Evolutionary conservation across 2,113 vertebrate species (phyloP).

Genomic region (Hystrix brachyura): DNA sequence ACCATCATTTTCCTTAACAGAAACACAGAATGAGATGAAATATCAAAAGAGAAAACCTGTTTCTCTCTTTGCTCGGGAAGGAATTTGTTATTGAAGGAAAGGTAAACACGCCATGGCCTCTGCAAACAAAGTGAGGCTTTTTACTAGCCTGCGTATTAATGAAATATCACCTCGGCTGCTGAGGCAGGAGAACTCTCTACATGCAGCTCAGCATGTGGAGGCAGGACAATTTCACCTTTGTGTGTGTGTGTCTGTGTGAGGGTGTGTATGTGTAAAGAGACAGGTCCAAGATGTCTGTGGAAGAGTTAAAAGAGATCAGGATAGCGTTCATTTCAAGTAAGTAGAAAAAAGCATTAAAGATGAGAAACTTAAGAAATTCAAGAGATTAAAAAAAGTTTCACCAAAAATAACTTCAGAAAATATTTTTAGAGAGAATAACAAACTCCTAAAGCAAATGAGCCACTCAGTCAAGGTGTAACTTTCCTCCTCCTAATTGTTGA

Average conservation of each 20-base stretch:
- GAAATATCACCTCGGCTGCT: background rate
- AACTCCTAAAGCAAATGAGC: background rate
- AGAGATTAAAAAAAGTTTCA: constrained; percentile 1
- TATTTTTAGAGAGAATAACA: constrained; percentile 14
- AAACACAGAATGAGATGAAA: constrained; percentile 36
- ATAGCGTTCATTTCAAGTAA: background rate
- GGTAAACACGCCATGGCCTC: constrained; percentile 59
- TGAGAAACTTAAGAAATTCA: background rate
- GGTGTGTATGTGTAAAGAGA: background rate
- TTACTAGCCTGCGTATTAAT: constrained; percentile 41
- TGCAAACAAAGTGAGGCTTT: constrained; percentile 50
- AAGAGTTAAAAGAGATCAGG: background rate
- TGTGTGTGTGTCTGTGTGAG: background rate
- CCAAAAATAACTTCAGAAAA: background rate
- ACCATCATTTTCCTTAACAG: background rate
- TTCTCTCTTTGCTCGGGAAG: constrained; percentile 44
- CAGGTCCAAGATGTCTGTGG: background rate
- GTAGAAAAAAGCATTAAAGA: background rate
- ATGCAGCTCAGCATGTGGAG: background rate
- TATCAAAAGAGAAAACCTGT: constrained; percentile 38
- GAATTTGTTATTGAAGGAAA: constrained; percentile 68
- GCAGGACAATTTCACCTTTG: background rate
- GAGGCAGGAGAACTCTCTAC: background rate
- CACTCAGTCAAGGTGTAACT: background rate
- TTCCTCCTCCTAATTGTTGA: background rate